phyloP scores from a whole-genome alignment of 2,888 invertebrate species.

The Tenthredo mesomela region DNA sequence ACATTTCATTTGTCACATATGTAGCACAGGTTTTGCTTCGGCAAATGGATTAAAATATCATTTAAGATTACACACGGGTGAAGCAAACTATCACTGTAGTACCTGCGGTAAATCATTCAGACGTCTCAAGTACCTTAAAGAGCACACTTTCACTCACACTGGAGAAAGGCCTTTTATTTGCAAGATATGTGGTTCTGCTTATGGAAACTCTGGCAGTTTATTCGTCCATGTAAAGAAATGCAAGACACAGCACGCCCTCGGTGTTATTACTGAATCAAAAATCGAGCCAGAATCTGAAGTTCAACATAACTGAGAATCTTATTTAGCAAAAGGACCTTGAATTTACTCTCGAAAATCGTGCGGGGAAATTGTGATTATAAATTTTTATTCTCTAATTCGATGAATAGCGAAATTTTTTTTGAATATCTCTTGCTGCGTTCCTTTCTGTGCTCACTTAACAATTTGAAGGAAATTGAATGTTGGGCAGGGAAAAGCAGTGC shows the following conservation, averaged over 20 bases:
- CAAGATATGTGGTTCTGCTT: constrained; percentile 61
- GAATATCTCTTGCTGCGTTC: background rate
- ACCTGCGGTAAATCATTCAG: constrained; percentile 64
- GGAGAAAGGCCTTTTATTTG: constrained; percentile 65
- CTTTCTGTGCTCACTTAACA: background rate
- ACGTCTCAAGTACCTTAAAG: constrained; percentile 63
- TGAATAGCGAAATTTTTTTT: background rate
- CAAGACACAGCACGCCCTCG: constrained; percentile 45
- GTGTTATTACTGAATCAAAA: constrained; percentile 11
- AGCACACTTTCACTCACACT: constrained; percentile 66
- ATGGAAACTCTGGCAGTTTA: constrained; percentile 64
- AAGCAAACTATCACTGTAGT: constrained; percentile 63
- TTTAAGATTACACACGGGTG: constrained; percentile 61
- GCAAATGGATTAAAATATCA: constrained; percentile 66
- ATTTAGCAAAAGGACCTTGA: background rate
- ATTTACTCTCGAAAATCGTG: background rate
- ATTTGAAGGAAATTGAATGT: background rate
- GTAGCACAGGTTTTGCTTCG: constrained; percentile 64
- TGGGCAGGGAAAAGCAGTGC: background rate
- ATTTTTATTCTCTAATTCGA: background rate
- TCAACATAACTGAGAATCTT: background rate
- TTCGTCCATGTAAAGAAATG: constrained; percentile 65
- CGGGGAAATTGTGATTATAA: background rate
- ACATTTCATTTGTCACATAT: constrained; percentile 63
- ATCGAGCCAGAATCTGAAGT: background rate